These are phyloP conservation scores for Himalopsyche phryganea DNA, from an alignment of 1,140 invertebrate genomes.

Conservation along the genomic window DNA sequence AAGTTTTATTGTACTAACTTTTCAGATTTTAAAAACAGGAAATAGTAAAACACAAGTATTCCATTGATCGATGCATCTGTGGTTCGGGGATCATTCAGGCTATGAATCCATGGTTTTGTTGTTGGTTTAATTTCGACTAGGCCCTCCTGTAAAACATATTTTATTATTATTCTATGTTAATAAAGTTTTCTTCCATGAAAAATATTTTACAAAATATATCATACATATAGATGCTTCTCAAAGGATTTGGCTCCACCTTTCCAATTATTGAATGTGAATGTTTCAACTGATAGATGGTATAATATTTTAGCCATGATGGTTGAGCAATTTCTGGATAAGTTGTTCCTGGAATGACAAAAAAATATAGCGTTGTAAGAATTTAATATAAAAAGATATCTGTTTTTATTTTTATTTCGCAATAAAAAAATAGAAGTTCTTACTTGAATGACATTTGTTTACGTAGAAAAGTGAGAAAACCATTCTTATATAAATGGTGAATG, in stretches of 20 bases:
- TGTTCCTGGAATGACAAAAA: not conserved
- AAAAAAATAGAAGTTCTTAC: not conserved
- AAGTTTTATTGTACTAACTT: slow-evolving; percentile 7
- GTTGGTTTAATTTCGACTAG: slow-evolving; percentile 15
- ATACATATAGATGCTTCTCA: not conserved
- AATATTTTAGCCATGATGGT: not conserved
- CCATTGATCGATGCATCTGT: slow-evolving; percentile 17
- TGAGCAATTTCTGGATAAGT: not conserved
- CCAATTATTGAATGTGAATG: not conserved
- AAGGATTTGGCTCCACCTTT: too few species aligned
- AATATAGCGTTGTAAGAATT: not conserved
- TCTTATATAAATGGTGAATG: slow-evolving; percentile 8
- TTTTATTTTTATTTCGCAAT: not conserved
- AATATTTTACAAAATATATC: not conserved
- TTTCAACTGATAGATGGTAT: not conserved
- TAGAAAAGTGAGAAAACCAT: slow-evolving; percentile 23
- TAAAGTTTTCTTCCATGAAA: not conserved
- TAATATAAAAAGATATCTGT: not conserved
- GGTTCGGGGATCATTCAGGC: slow-evolving; percentile 16
- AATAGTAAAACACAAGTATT: slow-evolving; percentile 27
- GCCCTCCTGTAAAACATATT: slow-evolving; percentile 26
- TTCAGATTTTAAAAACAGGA: slow-evolving; percentile 19
- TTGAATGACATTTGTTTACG: slow-evolving; percentile 7
- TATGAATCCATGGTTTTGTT: slow-evolving; percentile 16
- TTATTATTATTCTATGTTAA: slow-evolving; percentile 2